phyloP scores from a whole-genome alignment of 2,113 vertebrate genomes.

The Callorhinus ursinus region DNA sequence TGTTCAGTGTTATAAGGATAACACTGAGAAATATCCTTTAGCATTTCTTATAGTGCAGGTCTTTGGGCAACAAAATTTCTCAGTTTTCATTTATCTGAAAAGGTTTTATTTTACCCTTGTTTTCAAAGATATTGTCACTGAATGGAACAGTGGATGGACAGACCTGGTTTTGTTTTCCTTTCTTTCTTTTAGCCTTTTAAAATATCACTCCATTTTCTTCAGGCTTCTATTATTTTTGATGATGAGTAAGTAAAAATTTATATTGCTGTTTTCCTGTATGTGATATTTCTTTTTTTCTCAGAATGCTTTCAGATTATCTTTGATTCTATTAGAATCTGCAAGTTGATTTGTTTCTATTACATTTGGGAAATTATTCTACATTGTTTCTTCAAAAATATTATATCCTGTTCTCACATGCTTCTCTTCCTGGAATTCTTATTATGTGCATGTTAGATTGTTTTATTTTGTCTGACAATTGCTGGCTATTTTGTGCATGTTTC shows the following conservation, averaged over 20 bases:
- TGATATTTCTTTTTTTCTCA: not conserved
- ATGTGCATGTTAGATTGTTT: not conserved
- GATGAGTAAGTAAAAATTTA: not conserved
- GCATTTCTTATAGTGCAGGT: not conserved
- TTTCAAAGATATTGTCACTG: not conserved
- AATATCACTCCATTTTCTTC: not conserved
- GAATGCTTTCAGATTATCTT: not conserved
- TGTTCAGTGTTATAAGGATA: not conserved
- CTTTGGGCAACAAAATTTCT: not conserved
- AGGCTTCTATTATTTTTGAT: not conserved
- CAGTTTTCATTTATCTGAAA: not conserved
- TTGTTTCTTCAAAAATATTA: not conserved
- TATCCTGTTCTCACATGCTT: not conserved
- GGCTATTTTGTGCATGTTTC: not conserved
- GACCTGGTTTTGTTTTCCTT: not conserved
- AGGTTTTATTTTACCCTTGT: not conserved
- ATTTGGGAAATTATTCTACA: not conserved
- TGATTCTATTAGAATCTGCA: not conserved
- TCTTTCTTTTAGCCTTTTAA: not conserved
- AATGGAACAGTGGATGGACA: not conserved
- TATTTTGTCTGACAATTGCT: not conserved
- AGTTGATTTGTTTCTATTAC: not conserved
- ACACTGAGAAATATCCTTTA: not conserved
- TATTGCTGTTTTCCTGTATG: not conserved
- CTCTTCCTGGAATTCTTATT: not conserved